A percentile compares a stretch with the other conserved stretches of the same genome.
Evolutionary conservation across 2,797 vertebrate genomes (phyloP).

Genomic region (Sphaeramia orbicularis): DNA sequence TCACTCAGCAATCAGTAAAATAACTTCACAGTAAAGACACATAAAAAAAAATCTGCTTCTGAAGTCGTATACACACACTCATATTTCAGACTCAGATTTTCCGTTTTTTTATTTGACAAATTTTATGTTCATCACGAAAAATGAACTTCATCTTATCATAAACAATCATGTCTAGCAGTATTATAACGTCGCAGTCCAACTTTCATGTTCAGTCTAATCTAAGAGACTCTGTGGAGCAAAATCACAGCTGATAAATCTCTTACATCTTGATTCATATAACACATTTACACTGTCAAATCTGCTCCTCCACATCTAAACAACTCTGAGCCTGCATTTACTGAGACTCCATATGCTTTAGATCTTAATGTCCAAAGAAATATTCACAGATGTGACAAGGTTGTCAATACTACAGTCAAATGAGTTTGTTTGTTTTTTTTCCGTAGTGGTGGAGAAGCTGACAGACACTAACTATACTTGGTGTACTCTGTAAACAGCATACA

Average conservation of each 20-base stretch:
- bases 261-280: too few species aligned
- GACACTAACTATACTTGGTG: too few species aligned
- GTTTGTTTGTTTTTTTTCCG: too few species aligned
- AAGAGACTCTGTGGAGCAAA: constrained; percentile 5
- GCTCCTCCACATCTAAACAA: constrained; percentile 6
- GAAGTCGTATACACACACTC: too few species aligned
- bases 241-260: constrained; percentile 13
- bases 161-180: constrained; percentile 24
- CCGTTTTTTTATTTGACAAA: constrained; percentile 10
- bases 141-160: constrained; percentile 28
- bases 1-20: too few species aligned
- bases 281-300: constrained; percentile 12
- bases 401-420: constrained; percentile 31
- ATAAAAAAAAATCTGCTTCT: too few species aligned
- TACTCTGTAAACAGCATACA: too few species aligned
- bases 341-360: constrained; percentile 6
- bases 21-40: too few species aligned
- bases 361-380: constrained; percentile 30
- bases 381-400: constrained; percentile 41
- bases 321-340: constrained; percentile 4
- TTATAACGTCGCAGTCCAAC: constrained; percentile 27
- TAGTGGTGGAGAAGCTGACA: too few species aligned
- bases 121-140: constrained; percentile 15
- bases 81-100: too few species aligned
- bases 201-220: too few species aligned